Percentiles rank a stretch among this genome's conserved stretches.
phyloP scores from a whole-genome alignment of 2,888 invertebrate genomes.

The Desoria tigrina region DNA sequence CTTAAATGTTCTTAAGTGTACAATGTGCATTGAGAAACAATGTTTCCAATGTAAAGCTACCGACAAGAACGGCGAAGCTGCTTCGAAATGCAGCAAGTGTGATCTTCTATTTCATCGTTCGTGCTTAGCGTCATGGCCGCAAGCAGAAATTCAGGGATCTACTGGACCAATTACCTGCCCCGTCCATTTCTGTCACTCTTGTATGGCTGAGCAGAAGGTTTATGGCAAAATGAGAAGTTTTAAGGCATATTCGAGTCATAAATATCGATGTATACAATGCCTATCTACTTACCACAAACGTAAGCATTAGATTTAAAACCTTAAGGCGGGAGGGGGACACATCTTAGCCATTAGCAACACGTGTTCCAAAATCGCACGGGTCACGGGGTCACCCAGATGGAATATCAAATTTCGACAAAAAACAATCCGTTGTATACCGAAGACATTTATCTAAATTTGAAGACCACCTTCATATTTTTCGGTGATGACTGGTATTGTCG shows the following conservation, averaged over 20 bases:
- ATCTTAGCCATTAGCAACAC: no score
- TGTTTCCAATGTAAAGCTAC: constrained; percentile 43
- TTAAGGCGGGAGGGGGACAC: no score
- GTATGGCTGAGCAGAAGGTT: constrained; percentile 46
- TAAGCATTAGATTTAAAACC: no score
- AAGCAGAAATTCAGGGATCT: constrained; percentile 45
- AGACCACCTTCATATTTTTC: no score
- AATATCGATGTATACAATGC: constrained; percentile 39
- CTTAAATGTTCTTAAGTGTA: constrained; percentile 28
- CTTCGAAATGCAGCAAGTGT: constrained; percentile 46
- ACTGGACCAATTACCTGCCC: constrained; percentile 47
- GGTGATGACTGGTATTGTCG: no score
- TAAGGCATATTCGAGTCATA: constrained; percentile 20
- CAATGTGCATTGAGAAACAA: constrained; percentile 30
- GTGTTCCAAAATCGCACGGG: no score
- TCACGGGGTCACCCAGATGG: no score
- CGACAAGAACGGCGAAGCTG: constrained; percentile 1
- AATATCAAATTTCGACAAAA: no score
- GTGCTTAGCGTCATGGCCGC: constrained; percentile 47
- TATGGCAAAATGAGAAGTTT: constrained; percentile 36
- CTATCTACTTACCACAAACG: constrained; percentile 47
- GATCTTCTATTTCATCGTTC: constrained; percentile 43
- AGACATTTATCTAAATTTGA: no score
- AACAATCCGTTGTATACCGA: no score
- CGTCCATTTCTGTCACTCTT: constrained; percentile 49